phyloP scores from a whole-genome alignment of 2,797 vertebrate genomes.

The Diplodus sargus region DNA sequence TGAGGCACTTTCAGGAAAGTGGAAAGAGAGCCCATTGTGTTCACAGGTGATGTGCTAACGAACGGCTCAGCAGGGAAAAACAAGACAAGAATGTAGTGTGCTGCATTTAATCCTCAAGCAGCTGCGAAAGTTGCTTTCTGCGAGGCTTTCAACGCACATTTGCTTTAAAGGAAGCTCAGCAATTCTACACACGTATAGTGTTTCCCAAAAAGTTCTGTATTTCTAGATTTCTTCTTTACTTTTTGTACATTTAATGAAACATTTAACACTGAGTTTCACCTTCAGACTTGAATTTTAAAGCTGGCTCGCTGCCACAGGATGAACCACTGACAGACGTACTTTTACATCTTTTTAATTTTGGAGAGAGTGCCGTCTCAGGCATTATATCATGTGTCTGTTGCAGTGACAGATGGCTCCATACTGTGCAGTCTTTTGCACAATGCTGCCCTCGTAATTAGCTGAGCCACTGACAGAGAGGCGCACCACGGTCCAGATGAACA shows the following conservation, averaged over 20 bases:
- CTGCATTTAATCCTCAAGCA: constrained; percentile 31
- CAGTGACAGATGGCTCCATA: constrained; percentile 73
- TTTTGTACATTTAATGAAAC: not conserved
- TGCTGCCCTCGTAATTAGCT: constrained; percentile 73
- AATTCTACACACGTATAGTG: constrained; percentile 19
- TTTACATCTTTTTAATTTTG: constrained; percentile 59
- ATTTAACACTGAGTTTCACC: constrained; percentile 25
- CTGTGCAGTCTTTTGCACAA: constrained; percentile 60
- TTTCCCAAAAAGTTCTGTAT: not conserved
- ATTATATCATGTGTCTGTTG: constrained; percentile 64
- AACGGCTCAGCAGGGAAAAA: constrained; percentile 35
- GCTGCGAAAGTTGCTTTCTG: constrained; percentile 17
- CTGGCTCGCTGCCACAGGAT: constrained; percentile 37
- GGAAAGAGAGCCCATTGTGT: constrained; percentile 35
- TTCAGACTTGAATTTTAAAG: constrained; percentile 43
- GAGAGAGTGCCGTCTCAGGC: constrained; percentile 52
- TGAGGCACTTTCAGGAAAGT: constrained; percentile 21
- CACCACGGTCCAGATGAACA: constrained; percentile 62
- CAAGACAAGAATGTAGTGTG: constrained; percentile 26
- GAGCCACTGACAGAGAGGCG: constrained; percentile 51
- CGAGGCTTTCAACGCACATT: constrained; percentile 5
- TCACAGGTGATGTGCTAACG: constrained; percentile 37
- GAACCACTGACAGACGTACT: constrained; percentile 45
- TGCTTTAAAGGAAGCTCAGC: constrained; percentile 9
- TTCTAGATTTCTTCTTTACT: constrained; percentile 7